Evolutionary conservation across 2,888 invertebrate genomes (phyloP).

Genomic region (Aspidiotus destructor): DNA sequence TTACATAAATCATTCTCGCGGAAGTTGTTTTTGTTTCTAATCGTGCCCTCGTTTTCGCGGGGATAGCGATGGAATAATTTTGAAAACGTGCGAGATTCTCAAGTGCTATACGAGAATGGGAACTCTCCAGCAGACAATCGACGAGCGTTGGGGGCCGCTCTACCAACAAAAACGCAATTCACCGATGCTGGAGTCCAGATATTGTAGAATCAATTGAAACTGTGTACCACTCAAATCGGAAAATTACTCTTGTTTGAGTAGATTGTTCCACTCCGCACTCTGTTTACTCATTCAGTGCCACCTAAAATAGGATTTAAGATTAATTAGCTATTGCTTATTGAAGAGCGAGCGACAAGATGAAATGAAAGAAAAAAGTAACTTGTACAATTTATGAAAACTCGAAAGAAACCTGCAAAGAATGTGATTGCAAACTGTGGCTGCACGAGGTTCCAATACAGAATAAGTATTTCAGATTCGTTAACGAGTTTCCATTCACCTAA

Average conservation of each 20-base stretch:
- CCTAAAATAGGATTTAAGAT: too few species aligned
- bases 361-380: too few species aligned
- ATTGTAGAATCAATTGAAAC: background rate
- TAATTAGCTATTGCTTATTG: too few species aligned
- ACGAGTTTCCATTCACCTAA: too few species aligned
- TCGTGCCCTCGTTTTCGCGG: background rate
- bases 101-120: background rate
- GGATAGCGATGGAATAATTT: background rate
- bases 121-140: background rate
- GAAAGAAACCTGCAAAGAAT: too few species aligned
- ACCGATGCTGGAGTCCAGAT: background rate
- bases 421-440: too few species aligned
- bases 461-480: too few species aligned
- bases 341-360: too few species aligned
- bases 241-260: background rate
- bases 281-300: too few species aligned
- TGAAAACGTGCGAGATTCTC: background rate
- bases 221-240: conserved; percentile 2
- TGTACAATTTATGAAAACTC: too few species aligned
- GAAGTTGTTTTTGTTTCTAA: conserved; percentile 4
- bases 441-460: too few species aligned
- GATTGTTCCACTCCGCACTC: too few species aligned
- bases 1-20: background rate
- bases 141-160: background rate
- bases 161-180: background rate